phyloP scores from a whole-genome alignment of 2,888 invertebrate genomes.

The Diabrotica balteata region DNA sequence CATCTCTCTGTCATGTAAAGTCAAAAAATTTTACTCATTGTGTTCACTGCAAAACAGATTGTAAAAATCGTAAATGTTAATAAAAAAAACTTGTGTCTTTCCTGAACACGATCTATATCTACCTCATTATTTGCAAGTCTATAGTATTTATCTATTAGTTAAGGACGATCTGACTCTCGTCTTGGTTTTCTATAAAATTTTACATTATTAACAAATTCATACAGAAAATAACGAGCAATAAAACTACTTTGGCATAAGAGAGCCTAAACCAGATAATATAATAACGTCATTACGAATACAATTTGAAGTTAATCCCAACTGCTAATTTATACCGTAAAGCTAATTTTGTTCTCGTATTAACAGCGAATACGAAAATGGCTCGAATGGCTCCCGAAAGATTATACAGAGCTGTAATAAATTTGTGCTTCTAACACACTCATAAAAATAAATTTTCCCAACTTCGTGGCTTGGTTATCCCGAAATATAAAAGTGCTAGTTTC shows the following conservation, averaged over 20 bases:
- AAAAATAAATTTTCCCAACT: slow-evolving; percentile 3
- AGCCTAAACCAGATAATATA: slow-evolving; percentile 13
- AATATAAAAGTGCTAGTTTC: no score
- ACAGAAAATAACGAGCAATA: slow-evolving; percentile 16
- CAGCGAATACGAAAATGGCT: slow-evolving; percentile 44
- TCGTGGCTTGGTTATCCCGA: slow-evolving; percentile 12
- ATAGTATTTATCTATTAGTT: no score
- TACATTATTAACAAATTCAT: background rate
- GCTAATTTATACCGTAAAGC: slow-evolving; percentile 33
- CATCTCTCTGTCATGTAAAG: no score
- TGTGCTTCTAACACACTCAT: slow-evolving; percentile 16
- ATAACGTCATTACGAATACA: slow-evolving; percentile 32
- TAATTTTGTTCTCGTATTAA: slow-evolving; percentile 44
- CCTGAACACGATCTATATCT: no score
- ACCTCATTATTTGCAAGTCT: no score
- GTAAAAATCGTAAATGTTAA: no score
- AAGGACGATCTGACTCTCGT: no score
- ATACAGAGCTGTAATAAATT: slow-evolving; percentile 35
- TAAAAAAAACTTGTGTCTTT: no score
- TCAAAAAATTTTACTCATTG: no score
- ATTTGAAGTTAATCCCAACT: slow-evolving; percentile 34
- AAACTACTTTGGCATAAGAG: slow-evolving; percentile 17
- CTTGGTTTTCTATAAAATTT: no score
- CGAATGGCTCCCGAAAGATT: slow-evolving; percentile 40
- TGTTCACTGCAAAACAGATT: no score